Evolutionary conservation across 2,797 vertebrate species (phyloP), one percentile per base, ranked within the genome.

Genomic region (Manis javanica): DNA sequence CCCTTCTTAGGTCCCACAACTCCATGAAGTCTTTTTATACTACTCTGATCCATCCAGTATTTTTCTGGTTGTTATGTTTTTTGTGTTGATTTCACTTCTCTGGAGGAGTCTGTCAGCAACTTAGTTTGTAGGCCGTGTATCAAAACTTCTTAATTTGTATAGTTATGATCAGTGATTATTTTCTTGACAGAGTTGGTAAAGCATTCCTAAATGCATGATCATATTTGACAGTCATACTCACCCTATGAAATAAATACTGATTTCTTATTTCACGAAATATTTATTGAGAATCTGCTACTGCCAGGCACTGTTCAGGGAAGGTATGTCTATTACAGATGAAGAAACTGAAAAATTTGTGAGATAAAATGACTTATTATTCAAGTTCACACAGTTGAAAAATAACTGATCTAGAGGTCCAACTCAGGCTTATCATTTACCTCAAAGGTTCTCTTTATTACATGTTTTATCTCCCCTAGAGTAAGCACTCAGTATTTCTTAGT

Each of bases 141-240:
- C 64, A 90, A 79, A 14, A 1, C 34, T 82, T 95, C 24, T 59
- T 87, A n/a, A 82, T 77, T 83, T 83, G 46, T 87, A 46, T 87
- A 77, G 90, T 64, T 78, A 5, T 83, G 14, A 42, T 59, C 39
- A 57, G 6, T 83, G n/a, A 78, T 84, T 75, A 79, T 66, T 95
- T 92, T 90, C 18, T 87, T 90, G 66, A 93, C 16, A 16, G 66
- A 72, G n/a, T 91, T 91, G 69, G 55, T 24, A 91, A 79, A 57
- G 31, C 18, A 82, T 21, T 59, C 19, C 55, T 90, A 5, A 95
- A 82, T 87, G 82, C 15, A 81, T 39, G 42, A 86, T 71, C 39
- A 21, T 18, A 79, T 68, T 84, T 69, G 57, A 91, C 5, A 72
- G 23, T 46, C 42, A 79, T 18, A 77, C 64, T 53, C 4, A 91